These are phyloP conservation scores for Pseudochirops cupreus DNA, from an alignment of 2,797 vertebrate species.

Conservation along the genomic window DNA sequence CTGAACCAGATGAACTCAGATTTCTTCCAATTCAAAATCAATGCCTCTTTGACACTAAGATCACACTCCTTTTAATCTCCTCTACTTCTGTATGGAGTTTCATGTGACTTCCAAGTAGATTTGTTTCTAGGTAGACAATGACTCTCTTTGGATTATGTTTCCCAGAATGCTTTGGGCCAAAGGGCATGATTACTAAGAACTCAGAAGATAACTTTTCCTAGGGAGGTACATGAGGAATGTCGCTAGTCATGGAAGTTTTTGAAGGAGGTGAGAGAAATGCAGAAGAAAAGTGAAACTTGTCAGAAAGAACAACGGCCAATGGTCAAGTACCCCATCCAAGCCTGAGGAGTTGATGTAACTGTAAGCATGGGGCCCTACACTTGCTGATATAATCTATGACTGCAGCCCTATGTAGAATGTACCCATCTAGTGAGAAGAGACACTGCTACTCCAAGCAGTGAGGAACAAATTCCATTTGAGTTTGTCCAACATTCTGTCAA, in stretches of 20 bases:
- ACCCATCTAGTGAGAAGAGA: neutral
- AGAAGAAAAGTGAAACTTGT: neutral
- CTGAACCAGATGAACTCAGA: neutral
- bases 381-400: neutral
- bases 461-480: neutral
- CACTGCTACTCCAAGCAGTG: neutral
- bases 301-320: neutral
- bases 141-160: neutral
- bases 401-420: neutral
- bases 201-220: neutral
- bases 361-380: neutral
- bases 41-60: neutral
- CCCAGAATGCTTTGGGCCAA: neutral
- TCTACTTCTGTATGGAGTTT: neutral
- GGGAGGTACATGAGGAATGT: neutral
- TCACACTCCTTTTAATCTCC: neutral
- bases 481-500: neutral
- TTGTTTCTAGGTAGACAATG: neutral
- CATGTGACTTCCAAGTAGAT: neutral
- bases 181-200: neutral
- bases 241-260: neutral
- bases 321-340: neutral
- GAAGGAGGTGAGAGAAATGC: neutral
- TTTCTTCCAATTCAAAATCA: neutral
- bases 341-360: neutral